Evolutionary conservation across 2,797 vertebrate genomes (phyloP), one percentile per base, ranked within the genome.

Genomic region (Anabas testudineus): DNA sequence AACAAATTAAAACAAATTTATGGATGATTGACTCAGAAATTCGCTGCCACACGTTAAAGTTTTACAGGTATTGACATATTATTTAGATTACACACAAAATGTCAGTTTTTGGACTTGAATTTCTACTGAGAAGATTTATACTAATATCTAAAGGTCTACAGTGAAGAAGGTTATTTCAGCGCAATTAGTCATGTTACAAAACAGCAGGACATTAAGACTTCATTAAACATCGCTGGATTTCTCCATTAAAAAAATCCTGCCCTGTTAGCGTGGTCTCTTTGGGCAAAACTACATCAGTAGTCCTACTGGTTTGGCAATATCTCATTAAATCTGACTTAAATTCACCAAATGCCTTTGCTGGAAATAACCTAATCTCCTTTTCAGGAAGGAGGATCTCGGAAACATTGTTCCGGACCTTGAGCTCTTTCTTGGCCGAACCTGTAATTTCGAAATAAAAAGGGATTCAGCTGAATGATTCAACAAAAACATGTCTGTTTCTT

Each of bases 311-410:
- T 16, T 32, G 28, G 43, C 26, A 47, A 36, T 28, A 53, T 68
- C 76, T 74, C 48, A 78, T 65, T 73, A 77, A 72, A 76, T 72
- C 39, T 59, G 43, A 77, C 74, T 74, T 67, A 39, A 53, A 76
- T 63, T 69, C 62, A 74, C 56, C 60, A 53, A 65, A 79, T 54
- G 63, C 59, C 48, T 73, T 67, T 30, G 42, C 57, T 76, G 19
- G 43, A 70, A 77, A 85, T 59, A 77, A 21, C 8, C 57, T 58
- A 30, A 78, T 83, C 24, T 43, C 36, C 87, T 85, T 82, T 72
- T 71, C 24, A 67, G 37, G 24, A 30, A 36, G 41, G 0, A 36
- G 55, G 71, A 56, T 71, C 58, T 74, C n/a, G 0, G 43, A 67
- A 19, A 28, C 43, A 52, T 64, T 73, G 46, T 52, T 75, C 45